Evolutionary conservation across 1,140 invertebrate species (phyloP).

Genomic region (Drosophila burlai): DNA sequence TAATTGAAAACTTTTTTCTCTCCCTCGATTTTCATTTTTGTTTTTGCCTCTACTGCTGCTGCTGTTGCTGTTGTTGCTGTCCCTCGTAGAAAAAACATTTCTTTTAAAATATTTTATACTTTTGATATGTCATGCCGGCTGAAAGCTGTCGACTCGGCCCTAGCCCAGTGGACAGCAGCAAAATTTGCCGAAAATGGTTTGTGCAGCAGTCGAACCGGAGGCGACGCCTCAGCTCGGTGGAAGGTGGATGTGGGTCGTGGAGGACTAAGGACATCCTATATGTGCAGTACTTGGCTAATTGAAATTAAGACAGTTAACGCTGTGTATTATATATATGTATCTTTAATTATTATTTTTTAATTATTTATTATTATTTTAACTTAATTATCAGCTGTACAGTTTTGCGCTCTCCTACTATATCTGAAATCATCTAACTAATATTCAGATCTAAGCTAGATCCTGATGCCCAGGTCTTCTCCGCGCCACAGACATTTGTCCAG

Average conservation of each 20-base stretch:
- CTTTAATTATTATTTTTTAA: background rate
- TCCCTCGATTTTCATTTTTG: slow-evolving; percentile 20
- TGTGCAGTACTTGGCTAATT: slow-evolving; percentile 26
- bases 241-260: slow-evolving; percentile 24
- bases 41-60: slow-evolving; percentile 4
- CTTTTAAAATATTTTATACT: slow-evolving; percentile 82
- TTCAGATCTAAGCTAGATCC: background rate
- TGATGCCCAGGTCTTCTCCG: slow-evolving; percentile 8
- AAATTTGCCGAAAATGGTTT: slow-evolving; percentile 41
- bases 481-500: slow-evolving; percentile 41
- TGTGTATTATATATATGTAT: background rate
- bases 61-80: slow-evolving; percentile 23
- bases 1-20: slow-evolving; percentile 84
- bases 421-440: background rate
- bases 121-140: slow-evolving; percentile 79
- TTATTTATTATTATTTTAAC: background rate
- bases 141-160: slow-evolving; percentile 64
- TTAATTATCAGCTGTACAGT: too few species aligned
- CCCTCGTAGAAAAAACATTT: slow-evolving; percentile 59
- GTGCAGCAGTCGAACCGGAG: slow-evolving; percentile 9
- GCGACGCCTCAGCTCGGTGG: slow-evolving; percentile 20
- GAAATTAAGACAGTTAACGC: slow-evolving; percentile 24
- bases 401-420: background rate
- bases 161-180: slow-evolving; percentile 54
- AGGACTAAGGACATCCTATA: slow-evolving; percentile 11